Percentiles rank a stretch among this genome's conserved stretches.
Evolutionary conservation across 1,140 invertebrate species (phyloP).

Genomic region (Stegodyphus mimosarum): DNA sequence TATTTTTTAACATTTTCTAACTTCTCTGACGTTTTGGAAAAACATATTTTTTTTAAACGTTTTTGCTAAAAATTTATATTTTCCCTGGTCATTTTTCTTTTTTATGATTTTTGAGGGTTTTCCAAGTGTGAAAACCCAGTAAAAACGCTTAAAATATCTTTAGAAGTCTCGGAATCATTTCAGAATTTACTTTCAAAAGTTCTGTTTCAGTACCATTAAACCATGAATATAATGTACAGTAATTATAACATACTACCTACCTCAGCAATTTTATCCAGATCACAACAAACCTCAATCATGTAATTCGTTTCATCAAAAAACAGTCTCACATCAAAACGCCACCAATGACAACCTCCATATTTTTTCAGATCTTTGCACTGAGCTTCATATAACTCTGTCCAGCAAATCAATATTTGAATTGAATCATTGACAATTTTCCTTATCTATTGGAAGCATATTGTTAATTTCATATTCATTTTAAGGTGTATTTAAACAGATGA

Average conservation of each 20-base stretch:
- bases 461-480: too few relatives aligned
- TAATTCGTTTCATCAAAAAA: slow-evolving; percentile 41
- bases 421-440: slow-evolving; percentile 19
- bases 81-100: too few relatives aligned
- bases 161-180: too few relatives aligned
- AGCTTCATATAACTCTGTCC: slow-evolving; percentile 33
- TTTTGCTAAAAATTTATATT: too few relatives aligned
- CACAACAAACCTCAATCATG: slow-evolving; percentile 17
- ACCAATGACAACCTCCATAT: slow-evolving; percentile 27
- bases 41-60: too few relatives aligned
- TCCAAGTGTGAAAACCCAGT: too few relatives aligned
- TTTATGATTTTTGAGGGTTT: too few relatives aligned
- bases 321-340: slow-evolving; percentile 29
- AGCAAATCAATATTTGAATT: slow-evolving; percentile 21
- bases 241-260: neutral
- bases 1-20: too few relatives aligned
- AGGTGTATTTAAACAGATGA: too few relatives aligned
- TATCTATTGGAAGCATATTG: neutral
- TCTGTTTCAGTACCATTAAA: neutral
- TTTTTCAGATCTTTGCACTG: slow-evolving; percentile 27
- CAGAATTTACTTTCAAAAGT: neutral
- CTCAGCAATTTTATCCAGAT: slow-evolving; percentile 5
- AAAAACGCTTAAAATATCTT: too few relatives aligned
- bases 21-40: too few relatives aligned
- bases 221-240: neutral